These are phyloP conservation scores for Copidosoma aretas DNA, from an alignment of 2,888 invertebrate genomes.

Conservation along the genomic window DNA sequence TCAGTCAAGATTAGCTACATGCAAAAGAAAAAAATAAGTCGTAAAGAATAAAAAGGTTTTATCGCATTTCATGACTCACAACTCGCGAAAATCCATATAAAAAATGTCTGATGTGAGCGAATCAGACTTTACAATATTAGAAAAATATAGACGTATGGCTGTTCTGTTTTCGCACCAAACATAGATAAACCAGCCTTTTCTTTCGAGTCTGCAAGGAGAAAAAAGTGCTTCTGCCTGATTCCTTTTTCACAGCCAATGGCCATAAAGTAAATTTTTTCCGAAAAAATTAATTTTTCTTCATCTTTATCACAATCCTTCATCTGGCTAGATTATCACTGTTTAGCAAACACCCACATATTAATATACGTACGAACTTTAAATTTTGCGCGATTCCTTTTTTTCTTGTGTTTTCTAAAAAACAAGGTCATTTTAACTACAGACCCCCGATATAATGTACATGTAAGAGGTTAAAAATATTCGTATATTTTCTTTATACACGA, in stretches of 20 bases:
- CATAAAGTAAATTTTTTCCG: conserved; percentile 4
- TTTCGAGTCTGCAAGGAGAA: conserved; percentile 24
- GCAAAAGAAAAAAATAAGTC: conserved; percentile 24
- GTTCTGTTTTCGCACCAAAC: conserved; percentile 35
- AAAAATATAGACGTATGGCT: conserved; percentile 40
- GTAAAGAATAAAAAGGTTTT: conserved; percentile 13
- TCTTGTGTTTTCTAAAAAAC: conserved; percentile 4
- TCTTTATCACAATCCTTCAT: conserved; percentile 38
- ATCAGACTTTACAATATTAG: conserved; percentile 34
- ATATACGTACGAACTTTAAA: conserved; percentile 20
- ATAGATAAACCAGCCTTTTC: conserved; percentile 40
- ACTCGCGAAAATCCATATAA: conserved; percentile 35
- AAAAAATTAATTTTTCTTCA: conserved; percentile 20
- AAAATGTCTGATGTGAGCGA: conserved; percentile 27
- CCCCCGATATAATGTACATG: background rate
- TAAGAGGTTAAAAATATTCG: conserved; percentile 40
- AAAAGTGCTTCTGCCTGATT: conserved; percentile 11
- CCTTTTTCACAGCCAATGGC: conserved; percentile 2
- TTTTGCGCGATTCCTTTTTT: conserved; percentile 30
- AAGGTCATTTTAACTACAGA: conserved; percentile 19
- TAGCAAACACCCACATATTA: conserved; percentile 30
- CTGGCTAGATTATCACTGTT: conserved; percentile 43
- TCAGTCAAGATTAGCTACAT: conserved; percentile 27
- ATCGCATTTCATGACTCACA: conserved; percentile 24
- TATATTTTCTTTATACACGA: no score